phyloP scores from a whole-genome alignment of 1,140 invertebrate genomes.

The Oreohelix idahoensis region DNA sequence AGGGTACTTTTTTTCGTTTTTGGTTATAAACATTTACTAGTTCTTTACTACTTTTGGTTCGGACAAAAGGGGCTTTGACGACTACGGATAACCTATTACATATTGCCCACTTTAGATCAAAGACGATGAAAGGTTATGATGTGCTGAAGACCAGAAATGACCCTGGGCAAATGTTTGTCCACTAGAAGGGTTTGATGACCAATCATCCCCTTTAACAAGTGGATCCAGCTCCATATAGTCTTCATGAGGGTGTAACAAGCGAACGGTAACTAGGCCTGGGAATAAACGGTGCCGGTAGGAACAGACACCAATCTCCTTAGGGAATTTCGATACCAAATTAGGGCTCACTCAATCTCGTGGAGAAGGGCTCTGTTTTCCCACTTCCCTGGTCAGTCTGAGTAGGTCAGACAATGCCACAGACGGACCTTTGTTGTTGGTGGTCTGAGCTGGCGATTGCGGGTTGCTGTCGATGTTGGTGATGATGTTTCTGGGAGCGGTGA shows the following conservation, averaged over 20 bases:
- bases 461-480: not conserved
- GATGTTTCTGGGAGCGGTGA: not conserved
- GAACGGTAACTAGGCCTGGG: not conserved
- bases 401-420: not conserved
- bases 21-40: too few relatives aligned
- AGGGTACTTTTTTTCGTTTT: too few relatives aligned
- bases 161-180: not conserved
- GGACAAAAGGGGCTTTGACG: not conserved
- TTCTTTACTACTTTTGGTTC: not conserved
- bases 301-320: not conserved
- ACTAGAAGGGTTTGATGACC: not conserved
- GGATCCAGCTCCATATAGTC: not conserved
- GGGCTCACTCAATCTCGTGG: not conserved
- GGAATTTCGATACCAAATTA: conserved; percentile 1
- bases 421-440: not conserved
- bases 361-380: not conserved
- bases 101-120: not conserved
- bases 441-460: not conserved
- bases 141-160: not conserved
- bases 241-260: not conserved
- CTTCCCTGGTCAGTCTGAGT: not conserved
- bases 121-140: not conserved
- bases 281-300: not conserved
- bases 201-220: conserved; percentile 1
- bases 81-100: not conserved